phyloP scores from a whole-genome alignment of 2,797 vertebrate species.

The Enteromius thamalakanensis region DNA sequence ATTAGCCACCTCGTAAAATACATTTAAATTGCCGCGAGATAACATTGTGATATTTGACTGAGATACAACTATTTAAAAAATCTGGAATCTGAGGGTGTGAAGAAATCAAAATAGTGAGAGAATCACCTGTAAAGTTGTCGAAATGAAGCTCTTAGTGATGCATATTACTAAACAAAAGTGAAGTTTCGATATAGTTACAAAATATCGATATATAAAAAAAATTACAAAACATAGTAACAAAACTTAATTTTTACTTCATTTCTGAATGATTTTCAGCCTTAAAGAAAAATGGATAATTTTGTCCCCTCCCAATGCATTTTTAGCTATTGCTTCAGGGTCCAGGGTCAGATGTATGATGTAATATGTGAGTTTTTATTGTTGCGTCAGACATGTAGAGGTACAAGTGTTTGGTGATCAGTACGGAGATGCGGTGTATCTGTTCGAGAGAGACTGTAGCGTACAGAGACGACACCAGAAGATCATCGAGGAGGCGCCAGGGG shows the following conservation, averaged over 20 bases:
- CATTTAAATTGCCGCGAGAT: too few species aligned
- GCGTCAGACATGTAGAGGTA: constrained; percentile 89
- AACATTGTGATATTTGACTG: too few species aligned
- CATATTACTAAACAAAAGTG: not conserved
- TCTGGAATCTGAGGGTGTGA: too few species aligned
- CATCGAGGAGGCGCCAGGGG: constrained; percentile 97
- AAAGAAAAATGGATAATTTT: not conserved
- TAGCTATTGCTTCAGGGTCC: not conserved
- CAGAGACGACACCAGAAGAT: constrained; percentile 98
- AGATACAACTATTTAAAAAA: too few species aligned
- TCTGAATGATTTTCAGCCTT: not conserved
- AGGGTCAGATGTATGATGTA: not conserved
- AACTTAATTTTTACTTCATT: too few species aligned
- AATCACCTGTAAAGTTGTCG: too few species aligned
- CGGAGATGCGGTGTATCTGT: constrained; percentile 92
- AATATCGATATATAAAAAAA: too few species aligned
- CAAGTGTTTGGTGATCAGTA: constrained; percentile 97
- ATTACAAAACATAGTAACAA: not conserved
- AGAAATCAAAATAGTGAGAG: too few species aligned
- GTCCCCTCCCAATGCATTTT: too few species aligned
- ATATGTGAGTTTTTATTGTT: not conserved
- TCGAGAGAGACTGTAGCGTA: constrained; percentile 98
- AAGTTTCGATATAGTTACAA: not conserved
- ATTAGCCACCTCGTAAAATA: too few species aligned
- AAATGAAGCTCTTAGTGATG: not conserved